Base-by-base conservation (phyloP, 2,888 invertebrate species). In the Siphlonurus alternatus region DNA sequence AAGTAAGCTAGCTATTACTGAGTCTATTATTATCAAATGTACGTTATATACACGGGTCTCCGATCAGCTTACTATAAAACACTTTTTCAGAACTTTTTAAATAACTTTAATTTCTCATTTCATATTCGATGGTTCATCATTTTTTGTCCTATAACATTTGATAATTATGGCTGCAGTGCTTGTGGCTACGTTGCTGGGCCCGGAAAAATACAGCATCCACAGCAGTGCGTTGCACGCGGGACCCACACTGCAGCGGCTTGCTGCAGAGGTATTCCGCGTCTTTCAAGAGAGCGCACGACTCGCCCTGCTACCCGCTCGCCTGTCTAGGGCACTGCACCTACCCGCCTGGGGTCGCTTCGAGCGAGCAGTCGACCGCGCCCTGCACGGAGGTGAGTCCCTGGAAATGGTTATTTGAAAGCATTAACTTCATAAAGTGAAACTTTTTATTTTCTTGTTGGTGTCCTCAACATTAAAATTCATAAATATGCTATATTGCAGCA, bases 281-380 rank as follows among this genome's bases (percentile, higher is more conserved):
- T 93, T 93, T 73, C 77, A 83, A 69, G 83, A 84, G 25, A 88
- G 88, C 65, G 82, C 86, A 0, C 80, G 81, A 64, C 76, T 93
- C 67, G 83, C 85, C 68, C 78, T 84, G 59, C 72, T 90, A 61
- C 87, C 93, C 1, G 80, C 87, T 0, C 76, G 78, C 65, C 73
- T 85, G 68, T 89, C 87, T 18, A 80, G 82, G 69, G 77, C 76
- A 63, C 75, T 86, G 1, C 80, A 81, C 66, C 73, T 89, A 63
- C 82, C 84, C 60, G 78, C 80, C 3, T 93, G 93, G 92, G 80
- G 73, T 64, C 79, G 83, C 67, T 93, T 93, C 71, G 86, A 85
- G 63, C 74, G 77, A n/a, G 80, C 83, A 54, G 85, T 87, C 0
- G 82, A 84, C 66, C 74, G 77, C 20, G 83, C 86, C 2, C 71